These are phyloP conservation scores for Euglossa dilemma DNA, from an alignment of 1,140 invertebrate genomes.

Conservation along the genomic window DNA sequence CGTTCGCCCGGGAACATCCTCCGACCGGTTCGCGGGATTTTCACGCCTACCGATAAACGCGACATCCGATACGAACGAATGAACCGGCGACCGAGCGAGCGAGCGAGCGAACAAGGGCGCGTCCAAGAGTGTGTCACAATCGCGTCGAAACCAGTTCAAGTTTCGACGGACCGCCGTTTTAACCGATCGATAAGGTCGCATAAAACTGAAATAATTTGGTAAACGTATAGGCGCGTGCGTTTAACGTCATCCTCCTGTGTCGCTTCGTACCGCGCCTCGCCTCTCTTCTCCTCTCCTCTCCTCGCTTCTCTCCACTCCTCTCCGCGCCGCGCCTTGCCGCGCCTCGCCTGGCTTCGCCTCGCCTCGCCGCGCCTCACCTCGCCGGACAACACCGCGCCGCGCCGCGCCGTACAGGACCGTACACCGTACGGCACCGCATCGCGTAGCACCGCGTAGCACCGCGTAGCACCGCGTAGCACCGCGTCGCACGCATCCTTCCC, in stretches of 20 bases:
- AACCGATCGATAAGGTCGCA: conserved; percentile 69
- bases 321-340: not conserved
- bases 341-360: conserved; percentile 5
- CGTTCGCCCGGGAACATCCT: not conserved
- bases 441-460: conserved; percentile 28
- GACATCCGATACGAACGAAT: too few relatives aligned
- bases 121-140: not conserved
- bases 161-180: not conserved
- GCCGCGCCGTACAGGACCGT: too few relatives aligned
- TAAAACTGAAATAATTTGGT: conserved; percentile 79
- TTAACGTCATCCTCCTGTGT: conserved; percentile 68
- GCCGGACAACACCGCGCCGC: too few relatives aligned
- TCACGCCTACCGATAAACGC: too few relatives aligned
- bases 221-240: conserved; percentile 67
- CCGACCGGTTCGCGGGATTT: not conserved
- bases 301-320: too few relatives aligned
- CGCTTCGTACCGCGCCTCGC: conserved; percentile 40
- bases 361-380: not conserved
- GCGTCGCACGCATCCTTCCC: conserved; percentile 16
- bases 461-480: conserved; percentile 31
- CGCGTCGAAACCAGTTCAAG: conserved; percentile 11
- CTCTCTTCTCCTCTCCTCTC: conserved; percentile 14
- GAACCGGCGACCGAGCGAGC: too few relatives aligned
- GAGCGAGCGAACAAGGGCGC: not conserved
- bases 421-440: too few relatives aligned